Evolutionary conservation across 2,797 vertebrate genomes (phyloP).

Genomic region (Hirundo rustica): DNA sequence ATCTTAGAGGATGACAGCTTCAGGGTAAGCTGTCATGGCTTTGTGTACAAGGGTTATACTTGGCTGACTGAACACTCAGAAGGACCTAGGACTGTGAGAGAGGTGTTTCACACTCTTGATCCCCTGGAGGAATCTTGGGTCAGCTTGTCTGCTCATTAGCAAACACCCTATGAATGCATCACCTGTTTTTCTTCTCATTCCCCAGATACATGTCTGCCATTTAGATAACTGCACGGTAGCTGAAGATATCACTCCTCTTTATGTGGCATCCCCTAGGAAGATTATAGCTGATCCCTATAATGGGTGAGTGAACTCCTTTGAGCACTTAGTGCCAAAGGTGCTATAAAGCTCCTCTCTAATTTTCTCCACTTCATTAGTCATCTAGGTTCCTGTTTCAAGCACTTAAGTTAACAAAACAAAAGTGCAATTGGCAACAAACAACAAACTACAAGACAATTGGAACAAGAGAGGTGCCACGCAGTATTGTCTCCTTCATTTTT

Average conservation of each 20-base stretch:
- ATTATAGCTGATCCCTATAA: constrained; percentile 79
- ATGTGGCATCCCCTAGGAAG: constrained; percentile 62
- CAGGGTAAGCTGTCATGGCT: not conserved
- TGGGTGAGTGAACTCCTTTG: constrained; percentile 68
- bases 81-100: not conserved
- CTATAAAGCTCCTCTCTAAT: not conserved
- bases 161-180: not conserved
- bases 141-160: not conserved
- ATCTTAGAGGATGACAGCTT: not conserved
- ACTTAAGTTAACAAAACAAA: not conserved
- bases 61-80: not conserved
- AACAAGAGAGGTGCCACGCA: not conserved
- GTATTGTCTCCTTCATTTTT: not conserved
- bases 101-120: not conserved
- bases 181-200: constrained; percentile 3
- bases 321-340: not conserved
- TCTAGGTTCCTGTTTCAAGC: not conserved
- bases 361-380: not conserved
- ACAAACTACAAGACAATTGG: not conserved
- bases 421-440: not conserved
- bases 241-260: constrained; percentile 64
- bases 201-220: constrained; percentile 72
- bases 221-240: constrained; percentile 71
- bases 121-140: not conserved
- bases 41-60: not conserved